phyloP scores from a whole-genome alignment of 2,113 vertebrate species.

The Mugil cephalus region DNA sequence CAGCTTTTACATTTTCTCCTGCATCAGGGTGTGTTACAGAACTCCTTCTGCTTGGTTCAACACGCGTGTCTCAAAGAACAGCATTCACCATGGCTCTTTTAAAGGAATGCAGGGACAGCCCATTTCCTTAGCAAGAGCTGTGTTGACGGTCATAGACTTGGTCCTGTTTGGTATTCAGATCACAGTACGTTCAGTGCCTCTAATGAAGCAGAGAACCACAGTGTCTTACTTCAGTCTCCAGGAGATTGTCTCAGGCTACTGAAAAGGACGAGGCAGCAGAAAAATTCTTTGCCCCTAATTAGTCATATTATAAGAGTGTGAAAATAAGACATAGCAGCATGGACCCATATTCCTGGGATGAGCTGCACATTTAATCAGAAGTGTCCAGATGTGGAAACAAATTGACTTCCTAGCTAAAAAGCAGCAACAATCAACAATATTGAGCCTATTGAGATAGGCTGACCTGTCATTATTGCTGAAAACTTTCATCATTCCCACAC shows the following conservation, averaged over 20 bases:
- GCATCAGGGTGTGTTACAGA: constrained; percentile 3
- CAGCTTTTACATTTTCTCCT: constrained; percentile 1
- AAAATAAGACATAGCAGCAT: constrained; percentile 10
- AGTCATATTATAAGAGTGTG: constrained; percentile 26
- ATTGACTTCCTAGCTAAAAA: neutral
- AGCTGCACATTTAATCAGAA: neutral
- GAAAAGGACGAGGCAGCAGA: constrained; percentile 44
- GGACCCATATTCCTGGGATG: constrained; percentile 12
- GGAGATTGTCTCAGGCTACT: constrained; percentile 42
- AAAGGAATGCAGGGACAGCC: constrained; percentile 29
- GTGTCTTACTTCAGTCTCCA: constrained; percentile 48
- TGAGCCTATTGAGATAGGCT: neutral
- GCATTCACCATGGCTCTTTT: neutral
- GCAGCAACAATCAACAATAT: neutral
- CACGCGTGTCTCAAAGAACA: neutral
- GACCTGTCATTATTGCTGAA: constrained; percentile 21
- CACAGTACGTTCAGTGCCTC: constrained; percentile 63
- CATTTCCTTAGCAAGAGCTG: constrained; percentile 49
- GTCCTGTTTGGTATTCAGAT: constrained; percentile 76
- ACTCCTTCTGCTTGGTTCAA: constrained; percentile 2
- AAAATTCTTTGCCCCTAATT: constrained; percentile 20
- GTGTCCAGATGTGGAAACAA: neutral
- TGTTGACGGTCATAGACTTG: constrained; percentile 59
- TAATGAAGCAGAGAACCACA: constrained; percentile 70
- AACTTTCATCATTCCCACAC: constrained; percentile 7